Evolutionary conservation across 1,140 invertebrate genomes (phyloP), one percentile per base, ranked within the genome.

Genomic region (Ceratosolen solmsi): DNA sequence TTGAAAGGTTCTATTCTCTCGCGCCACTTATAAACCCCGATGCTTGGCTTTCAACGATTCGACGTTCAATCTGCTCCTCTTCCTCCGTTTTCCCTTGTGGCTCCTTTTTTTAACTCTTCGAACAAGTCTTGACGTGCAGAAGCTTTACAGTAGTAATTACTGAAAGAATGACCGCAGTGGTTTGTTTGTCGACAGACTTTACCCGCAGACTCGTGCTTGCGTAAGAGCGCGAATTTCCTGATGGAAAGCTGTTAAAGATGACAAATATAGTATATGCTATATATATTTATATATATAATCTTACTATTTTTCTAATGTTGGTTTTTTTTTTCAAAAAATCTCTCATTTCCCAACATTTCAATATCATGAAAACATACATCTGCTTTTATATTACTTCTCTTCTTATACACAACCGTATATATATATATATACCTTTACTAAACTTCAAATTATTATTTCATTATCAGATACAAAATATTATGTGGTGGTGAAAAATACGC

Each of bases 1-100:
- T 60, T 82, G 80, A 82, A 82, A 82, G 73, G 54, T 82, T 82
- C 74, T 60, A 76, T 82, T 82, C 80, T 82, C 38, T 82, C 63
- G 63, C 51, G 54, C 54, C 65, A 71, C 80, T 76, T 76, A 76
- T 82, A 71, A 82, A 60, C 30, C 54, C 65, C 51, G 36, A 60
- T 60, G 65, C 65, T 60, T 82, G 65, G 73, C 73, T 82, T 77
- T 82, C 73, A 75, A 36, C 49, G 51, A 56, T 25, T 54, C 25
- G 27, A 68, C 72, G 51, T 70, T 81, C 60, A 76, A 70, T 68
- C 60, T 81, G 46, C 80, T 81, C 51, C 20, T 75, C 49, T 70
- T 68, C 60, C 36, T 22, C n/a, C n/a, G 33, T 15, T 36, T 20
- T 58, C 65, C n/a, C 70, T 49, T 17, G 17, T 56, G 58, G 22